phyloP scores from a whole-genome alignment of 2,797 vertebrate species.

The Nyctibius grandis region DNA sequence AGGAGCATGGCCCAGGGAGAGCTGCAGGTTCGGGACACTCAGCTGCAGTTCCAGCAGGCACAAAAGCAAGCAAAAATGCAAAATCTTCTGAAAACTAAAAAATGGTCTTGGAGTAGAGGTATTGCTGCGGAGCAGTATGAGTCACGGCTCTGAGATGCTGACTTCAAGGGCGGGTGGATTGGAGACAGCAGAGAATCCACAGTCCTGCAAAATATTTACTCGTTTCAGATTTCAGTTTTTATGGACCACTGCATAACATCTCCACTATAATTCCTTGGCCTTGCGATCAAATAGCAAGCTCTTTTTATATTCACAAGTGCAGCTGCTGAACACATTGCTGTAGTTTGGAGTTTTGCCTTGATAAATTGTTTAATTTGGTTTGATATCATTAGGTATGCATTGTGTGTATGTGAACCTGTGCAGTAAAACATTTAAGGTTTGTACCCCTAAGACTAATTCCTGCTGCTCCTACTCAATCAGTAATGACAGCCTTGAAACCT shows the following conservation, averaged over 20 bases:
- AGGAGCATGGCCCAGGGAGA: background rate
- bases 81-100: background rate
- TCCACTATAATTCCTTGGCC: background rate
- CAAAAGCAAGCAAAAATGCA: background rate
- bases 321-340: conserved; percentile 38
- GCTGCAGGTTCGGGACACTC: background rate
- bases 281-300: background rate
- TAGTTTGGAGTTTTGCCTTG: background rate
- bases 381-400: background rate
- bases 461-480: background rate
- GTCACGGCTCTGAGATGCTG: background rate
- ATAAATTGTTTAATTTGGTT: conserved; percentile 17
- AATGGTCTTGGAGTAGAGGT: background rate
- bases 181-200: background rate
- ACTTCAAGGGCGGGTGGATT: background rate
- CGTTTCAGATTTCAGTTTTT: background rate
- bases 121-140: background rate
- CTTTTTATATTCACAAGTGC: background rate
- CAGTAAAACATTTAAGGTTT: conserved; percentile 7
- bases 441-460: background rate
- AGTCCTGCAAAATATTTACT: background rate
- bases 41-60: background rate
- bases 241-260: background rate
- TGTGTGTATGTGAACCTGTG: background rate
- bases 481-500: conserved; percentile 1